These are phyloP conservation scores for Gymnorhina tibicen DNA, from an alignment of 2,113 vertebrate species.

Conservation along the genomic window DNA sequence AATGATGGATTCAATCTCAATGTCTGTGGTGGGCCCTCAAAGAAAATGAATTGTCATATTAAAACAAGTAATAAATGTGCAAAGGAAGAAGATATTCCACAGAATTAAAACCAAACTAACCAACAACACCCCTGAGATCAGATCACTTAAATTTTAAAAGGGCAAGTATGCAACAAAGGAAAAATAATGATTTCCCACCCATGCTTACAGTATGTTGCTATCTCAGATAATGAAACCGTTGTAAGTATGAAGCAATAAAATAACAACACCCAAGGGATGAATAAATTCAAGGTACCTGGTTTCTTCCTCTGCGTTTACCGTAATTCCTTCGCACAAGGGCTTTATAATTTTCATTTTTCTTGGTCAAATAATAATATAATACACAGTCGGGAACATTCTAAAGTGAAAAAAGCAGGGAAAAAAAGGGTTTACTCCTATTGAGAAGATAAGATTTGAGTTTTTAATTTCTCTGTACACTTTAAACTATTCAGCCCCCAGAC, in stretches of 20 bases:
- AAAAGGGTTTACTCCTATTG: not conserved
- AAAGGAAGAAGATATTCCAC: not conserved
- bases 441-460: not conserved
- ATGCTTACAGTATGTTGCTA: not conserved
- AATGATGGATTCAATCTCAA: not conserved
- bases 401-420: conserved; percentile 8
- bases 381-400: conserved; percentile 96
- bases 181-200: not conserved
- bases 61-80: not conserved
- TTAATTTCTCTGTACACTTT: not conserved
- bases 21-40: not conserved
- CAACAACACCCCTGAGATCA: not conserved
- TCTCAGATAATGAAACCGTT: not conserved
- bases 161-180: not conserved
- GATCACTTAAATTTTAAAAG: not conserved
- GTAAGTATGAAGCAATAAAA: not conserved
- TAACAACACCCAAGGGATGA: not conserved
- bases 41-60: not conserved
- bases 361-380: conserved; percentile 97
- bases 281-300: conserved; percentile 80
- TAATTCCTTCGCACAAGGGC: conserved; percentile 94
- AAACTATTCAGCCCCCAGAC: not conserved
- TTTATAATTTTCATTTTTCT: conserved; percentile 99
- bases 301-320: conserved; percentile 90
- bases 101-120: not conserved